Conservation (phyloP, 2,888 invertebrate genomes). For the Agrypnus murinus region DNA sequence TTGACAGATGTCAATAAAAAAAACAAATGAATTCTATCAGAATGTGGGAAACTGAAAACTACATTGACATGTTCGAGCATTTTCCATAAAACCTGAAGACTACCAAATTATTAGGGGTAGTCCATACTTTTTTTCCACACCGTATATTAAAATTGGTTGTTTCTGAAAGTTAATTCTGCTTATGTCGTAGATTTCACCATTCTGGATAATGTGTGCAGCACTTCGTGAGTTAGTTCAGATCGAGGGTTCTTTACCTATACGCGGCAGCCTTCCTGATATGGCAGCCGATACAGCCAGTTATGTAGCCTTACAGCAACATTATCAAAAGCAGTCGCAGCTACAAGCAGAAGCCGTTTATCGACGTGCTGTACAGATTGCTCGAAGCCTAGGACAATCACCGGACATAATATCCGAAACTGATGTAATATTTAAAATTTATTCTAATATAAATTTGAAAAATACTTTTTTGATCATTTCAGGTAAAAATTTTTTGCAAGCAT, state of each 20-base stretch:
- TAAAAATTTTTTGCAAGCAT: conserved; percentile 92
- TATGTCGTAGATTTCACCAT: conserved; percentile 80
- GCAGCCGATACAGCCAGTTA: conserved; percentile 95
- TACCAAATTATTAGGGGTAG: too few relatives aligned
- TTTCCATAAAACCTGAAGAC: too few relatives aligned
- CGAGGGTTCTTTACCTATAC: conserved; percentile 89
- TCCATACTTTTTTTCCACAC: too few relatives aligned
- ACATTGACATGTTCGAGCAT: too few relatives aligned
- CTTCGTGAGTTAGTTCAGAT: conserved; percentile 89
- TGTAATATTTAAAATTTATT: conserved; percentile 54
- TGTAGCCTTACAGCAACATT: conserved; percentile 90
- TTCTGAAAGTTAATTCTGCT: too few relatives aligned
- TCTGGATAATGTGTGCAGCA: conserved; percentile 95
- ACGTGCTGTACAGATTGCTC: conserved; percentile 86
- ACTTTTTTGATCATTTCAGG: conserved; percentile 63
- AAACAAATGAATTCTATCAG: too few relatives aligned
- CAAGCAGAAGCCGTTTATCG: conserved; percentile 89
- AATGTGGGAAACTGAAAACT: too few relatives aligned
- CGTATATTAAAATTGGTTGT: too few relatives aligned
- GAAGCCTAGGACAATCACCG: conserved; percentile 84
- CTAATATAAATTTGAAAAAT: background rate
- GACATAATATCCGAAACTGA: conserved; percentile 85
- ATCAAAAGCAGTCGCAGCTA: conserved; percentile 86
- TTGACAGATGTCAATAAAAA: too few relatives aligned
- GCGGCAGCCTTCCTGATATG: conserved; percentile 96